Evolutionary conservation across 2,888 invertebrate species (phyloP).

Genomic region (Nephrotoma flavescens): DNA sequence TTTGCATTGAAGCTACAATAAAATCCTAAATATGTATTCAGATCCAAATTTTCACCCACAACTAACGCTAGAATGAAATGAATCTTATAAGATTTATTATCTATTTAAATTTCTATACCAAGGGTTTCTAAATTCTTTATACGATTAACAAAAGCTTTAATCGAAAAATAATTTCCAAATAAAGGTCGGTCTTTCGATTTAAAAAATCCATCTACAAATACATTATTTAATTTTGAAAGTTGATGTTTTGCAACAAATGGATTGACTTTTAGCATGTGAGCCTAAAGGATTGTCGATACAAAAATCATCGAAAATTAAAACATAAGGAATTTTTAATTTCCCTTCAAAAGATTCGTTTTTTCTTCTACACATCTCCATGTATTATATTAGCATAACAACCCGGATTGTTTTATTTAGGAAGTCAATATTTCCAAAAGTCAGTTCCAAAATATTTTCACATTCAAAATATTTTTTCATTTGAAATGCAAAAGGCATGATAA

Average conservation of each 20-base stretch:
- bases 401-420: background rate
- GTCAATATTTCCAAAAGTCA: background rate
- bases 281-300: background rate
- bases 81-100: background rate
- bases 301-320: background rate
- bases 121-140: background rate
- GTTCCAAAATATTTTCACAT: background rate
- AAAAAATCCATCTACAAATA: no score
- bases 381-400: background rate
- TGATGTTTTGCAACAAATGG: background rate
- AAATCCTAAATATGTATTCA: background rate
- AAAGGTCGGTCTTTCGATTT: no score
- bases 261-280: background rate
- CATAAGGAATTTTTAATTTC: background rate
- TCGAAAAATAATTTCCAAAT: no score
- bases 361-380: background rate
- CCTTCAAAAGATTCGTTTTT: background rate
- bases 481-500: no score
- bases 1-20: background rate
- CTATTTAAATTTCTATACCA: background rate
- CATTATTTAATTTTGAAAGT: no score
- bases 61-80: conserved; percentile 7
- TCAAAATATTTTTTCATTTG: background rate
- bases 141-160: background rate
- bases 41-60: conserved; percentile 4